phyloP scores from a whole-genome alignment of 1,140 invertebrate species.

The Aphaenogaster ashmeadi region DNA sequence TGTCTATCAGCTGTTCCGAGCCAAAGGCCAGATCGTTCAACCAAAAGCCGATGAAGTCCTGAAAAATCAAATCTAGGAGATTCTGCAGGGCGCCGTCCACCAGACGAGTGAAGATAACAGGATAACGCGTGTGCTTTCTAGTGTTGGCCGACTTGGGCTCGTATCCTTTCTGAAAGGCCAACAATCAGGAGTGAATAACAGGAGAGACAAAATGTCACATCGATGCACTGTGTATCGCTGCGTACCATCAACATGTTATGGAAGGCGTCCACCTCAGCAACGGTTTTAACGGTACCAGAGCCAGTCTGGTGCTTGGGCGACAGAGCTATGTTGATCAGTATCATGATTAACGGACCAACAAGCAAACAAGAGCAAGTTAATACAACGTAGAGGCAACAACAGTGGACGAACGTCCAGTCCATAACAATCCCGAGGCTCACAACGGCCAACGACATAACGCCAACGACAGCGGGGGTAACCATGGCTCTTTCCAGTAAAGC shows the following conservation, averaged over 20 bases:
- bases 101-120: slow-evolving; percentile 92
- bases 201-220: background rate
- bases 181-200: background rate
- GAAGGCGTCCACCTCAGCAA: slow-evolving; percentile 86
- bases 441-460: background rate
- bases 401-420: slow-evolving; percentile 77
- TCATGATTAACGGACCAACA: slow-evolving; percentile 83
- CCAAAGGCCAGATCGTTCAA: slow-evolving; percentile 90
- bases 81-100: slow-evolving; percentile 94
- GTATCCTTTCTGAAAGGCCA: slow-evolving; percentile 81
- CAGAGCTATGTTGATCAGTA: slow-evolving; percentile 86
- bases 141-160: slow-evolving; percentile 76
- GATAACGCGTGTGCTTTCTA: slow-evolving; percentile 87
- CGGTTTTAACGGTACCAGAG: slow-evolving; percentile 83
- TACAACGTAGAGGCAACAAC: slow-evolving; percentile 79
- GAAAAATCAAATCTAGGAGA: slow-evolving; percentile 92
- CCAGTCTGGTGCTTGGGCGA: slow-evolving; percentile 88
- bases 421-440: slow-evolving; percentile 28
- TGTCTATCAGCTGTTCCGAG: slow-evolving; percentile 88
- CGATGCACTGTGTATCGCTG: background rate
- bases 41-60: slow-evolving; percentile 93
- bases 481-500: background rate
- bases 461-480: slow-evolving; percentile 1
- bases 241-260: slow-evolving; percentile 87
- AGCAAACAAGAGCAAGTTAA: slow-evolving; percentile 82